phyloP scores from a whole-genome alignment of 2,888 invertebrate species.

The Philereme vetulata region DNA sequence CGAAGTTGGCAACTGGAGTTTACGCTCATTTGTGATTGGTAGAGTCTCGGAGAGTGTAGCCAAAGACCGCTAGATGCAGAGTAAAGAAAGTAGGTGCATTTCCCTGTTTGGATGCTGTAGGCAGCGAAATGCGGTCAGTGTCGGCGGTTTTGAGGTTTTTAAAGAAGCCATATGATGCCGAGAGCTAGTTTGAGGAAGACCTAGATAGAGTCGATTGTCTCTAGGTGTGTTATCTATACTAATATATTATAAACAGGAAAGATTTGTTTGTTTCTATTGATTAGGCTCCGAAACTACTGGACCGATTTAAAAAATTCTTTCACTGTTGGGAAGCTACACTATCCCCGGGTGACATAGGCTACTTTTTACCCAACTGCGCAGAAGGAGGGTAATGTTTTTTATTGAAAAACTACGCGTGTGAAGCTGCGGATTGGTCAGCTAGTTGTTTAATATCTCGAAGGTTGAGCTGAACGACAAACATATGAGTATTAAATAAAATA shows the following conservation, averaged over 20 bases:
- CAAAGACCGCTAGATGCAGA: constrained; percentile 66
- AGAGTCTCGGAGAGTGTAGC: constrained; percentile 47
- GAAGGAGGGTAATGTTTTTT: too few relatives aligned
- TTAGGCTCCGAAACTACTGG: too few relatives aligned
- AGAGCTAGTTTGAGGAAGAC: constrained; percentile 3
- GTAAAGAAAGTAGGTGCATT: constrained; percentile 80
- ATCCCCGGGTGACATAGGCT: too few relatives aligned
- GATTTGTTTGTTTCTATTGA: too few relatives aligned
- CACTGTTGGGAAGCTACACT: too few relatives aligned
- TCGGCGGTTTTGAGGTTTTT: constrained; percentile 57
- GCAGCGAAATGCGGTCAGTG: constrained; percentile 68
- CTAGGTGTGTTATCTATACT: neutral
- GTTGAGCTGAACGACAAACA: neutral
- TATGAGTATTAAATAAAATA: too few relatives aligned
- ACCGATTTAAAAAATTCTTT: too few relatives aligned
- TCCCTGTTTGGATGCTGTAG: constrained; percentile 68
- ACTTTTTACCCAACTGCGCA: too few relatives aligned
- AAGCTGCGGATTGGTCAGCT: too few relatives aligned
- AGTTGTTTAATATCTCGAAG: neutral
- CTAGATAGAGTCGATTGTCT: constrained; percentile 12
- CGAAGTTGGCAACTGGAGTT: constrained; percentile 37
- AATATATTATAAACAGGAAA: too few relatives aligned
- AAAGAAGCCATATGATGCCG: constrained; percentile 36
- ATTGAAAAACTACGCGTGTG: too few relatives aligned
- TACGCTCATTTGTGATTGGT: constrained; percentile 47